Conservation (phyloP, 2,797 vertebrate genomes). For the Crenichthys baileyi region DNA sequence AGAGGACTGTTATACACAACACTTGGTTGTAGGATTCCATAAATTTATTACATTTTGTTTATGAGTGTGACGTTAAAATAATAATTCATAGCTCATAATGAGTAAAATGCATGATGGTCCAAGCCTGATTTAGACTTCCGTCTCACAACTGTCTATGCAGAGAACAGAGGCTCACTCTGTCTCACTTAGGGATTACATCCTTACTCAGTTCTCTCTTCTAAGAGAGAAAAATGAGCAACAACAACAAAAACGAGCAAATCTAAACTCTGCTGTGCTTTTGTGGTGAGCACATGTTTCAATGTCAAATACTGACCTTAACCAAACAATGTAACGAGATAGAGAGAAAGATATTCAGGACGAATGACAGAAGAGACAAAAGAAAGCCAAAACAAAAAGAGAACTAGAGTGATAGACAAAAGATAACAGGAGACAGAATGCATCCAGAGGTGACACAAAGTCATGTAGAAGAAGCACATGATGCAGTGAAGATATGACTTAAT, state of each 20-base stretch:
- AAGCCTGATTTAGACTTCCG: neutral
- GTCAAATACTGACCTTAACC: slow-evolving; percentile 50
- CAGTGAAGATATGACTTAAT: slow-evolving; percentile 19
- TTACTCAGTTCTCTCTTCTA: slow-evolving; percentile 29
- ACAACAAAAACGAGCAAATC: too few relatives aligned
- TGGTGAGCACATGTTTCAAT: slow-evolving; percentile 37
- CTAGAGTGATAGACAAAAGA: neutral
- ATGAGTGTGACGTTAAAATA: neutral
- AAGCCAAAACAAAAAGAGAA: neutral
- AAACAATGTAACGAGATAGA: slow-evolving; percentile 14
- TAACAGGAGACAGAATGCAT: slow-evolving; percentile 2
- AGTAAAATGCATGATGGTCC: neutral
- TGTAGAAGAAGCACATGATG: slow-evolving; percentile 8
- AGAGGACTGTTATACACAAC: neutral
- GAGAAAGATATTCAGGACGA: slow-evolving; percentile 1
- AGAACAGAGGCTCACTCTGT: neutral
- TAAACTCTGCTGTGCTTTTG: slow-evolving; percentile 13
- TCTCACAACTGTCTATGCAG: slow-evolving; percentile 5
- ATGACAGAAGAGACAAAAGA: slow-evolving; percentile 1
- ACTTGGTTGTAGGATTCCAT: neutral
- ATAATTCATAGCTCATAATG: too few relatives aligned
- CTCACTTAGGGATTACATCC: slow-evolving; percentile 16
- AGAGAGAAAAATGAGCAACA: slow-evolving; percentile 9
- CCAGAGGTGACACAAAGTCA: neutral
- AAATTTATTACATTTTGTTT: neutral